Percentiles rank a stretch among this genome's conserved stretches.
Evolutionary conservation across 1,140 invertebrate species (phyloP).

Genomic region (Cepaea nemoralis): DNA sequence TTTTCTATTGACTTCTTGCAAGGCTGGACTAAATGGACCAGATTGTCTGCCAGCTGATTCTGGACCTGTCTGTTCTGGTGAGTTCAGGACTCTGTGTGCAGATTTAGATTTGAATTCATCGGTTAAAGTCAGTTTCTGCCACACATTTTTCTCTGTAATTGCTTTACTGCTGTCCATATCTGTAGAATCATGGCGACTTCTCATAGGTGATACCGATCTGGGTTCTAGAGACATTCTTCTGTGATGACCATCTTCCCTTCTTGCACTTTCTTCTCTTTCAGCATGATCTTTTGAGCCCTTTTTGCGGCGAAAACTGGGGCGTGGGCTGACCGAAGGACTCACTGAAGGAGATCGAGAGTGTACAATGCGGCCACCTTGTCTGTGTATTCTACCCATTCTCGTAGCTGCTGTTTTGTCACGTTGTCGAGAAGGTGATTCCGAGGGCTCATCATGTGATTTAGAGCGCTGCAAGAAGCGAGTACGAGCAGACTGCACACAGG

Average conservation of each 20-base stretch:
- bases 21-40: constrained; percentile 13
- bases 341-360: constrained; percentile 57
- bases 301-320: constrained; percentile 33
- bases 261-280: neutral
- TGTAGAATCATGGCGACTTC: neutral
- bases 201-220: neutral
- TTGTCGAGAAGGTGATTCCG: constrained; percentile 55
- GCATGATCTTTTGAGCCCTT: constrained; percentile 4
- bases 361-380: constrained; percentile 49
- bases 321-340: constrained; percentile 51
- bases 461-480: constrained; percentile 67
- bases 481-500: constrained; percentile 53
- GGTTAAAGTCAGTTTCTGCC: neutral
- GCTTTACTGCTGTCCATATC: neutral
- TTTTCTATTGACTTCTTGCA: neutral
- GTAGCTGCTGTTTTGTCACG: constrained; percentile 51
- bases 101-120: constrained; percentile 5
- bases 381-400: constrained; percentile 39
- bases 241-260: neutral
- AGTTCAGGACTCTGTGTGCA: neutral
- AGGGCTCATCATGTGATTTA: constrained; percentile 69
- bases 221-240: neutral
- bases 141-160: constrained; percentile 11
- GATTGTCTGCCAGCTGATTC: neutral
- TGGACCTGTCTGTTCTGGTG: neutral